Percentiles rank a stretch among this genome's conserved stretches.
These are phyloP conservation scores for Archilochus colubris DNA, from an alignment of 2,113 vertebrate species.

Conservation along the genomic window DNA sequence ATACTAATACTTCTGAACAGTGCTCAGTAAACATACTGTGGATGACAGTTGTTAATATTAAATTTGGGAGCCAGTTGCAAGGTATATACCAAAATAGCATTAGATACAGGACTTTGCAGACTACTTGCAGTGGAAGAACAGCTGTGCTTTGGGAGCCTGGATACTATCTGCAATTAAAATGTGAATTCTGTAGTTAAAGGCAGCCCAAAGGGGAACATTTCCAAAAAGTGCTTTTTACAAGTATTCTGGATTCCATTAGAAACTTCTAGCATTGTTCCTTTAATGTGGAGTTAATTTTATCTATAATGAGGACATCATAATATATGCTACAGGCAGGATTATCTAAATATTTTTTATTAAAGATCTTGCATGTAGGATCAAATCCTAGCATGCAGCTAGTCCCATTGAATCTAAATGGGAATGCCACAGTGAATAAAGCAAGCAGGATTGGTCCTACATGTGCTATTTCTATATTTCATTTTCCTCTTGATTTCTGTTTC, in stretches of 20 bases:
- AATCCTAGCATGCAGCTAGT: not conserved
- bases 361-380: not conserved
- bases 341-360: conserved; percentile 15
- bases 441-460: not conserved
- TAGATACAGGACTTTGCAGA: not conserved
- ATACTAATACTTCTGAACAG: not conserved
- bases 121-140: not conserved
- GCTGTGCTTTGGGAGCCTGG: not conserved
- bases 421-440: not conserved
- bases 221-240: not conserved
- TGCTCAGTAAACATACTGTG: not conserved
- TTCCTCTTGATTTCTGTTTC: conserved; percentile 27
- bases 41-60: not conserved
- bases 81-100: not conserved
- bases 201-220: not conserved
- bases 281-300: conserved; percentile 11
- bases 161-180: not conserved
- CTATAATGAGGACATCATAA: not conserved
- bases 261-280: not conserved
- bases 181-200: not conserved
- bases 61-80: not conserved
- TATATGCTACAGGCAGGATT: not conserved
- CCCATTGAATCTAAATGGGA: not conserved
- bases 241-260: not conserved
- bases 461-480: conserved; percentile 18